Evolutionary conservation across 2,797 vertebrate species (phyloP).

Genomic region (Labeo calbasu): DNA sequence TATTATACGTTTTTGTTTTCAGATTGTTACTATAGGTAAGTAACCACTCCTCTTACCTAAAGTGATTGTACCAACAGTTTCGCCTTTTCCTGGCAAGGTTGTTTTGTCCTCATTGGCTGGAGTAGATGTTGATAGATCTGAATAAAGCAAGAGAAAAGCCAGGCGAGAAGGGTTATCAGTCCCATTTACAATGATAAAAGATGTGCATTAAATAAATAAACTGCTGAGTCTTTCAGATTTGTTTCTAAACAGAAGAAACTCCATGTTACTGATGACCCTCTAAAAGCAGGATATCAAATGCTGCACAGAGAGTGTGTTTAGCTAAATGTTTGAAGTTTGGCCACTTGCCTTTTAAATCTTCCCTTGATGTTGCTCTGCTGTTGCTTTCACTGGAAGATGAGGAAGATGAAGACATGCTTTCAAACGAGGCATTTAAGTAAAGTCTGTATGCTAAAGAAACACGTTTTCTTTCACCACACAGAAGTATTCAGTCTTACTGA

Average conservation of each 20-base stretch:
- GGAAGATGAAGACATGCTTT: constrained; percentile 36
- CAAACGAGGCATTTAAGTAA: constrained; percentile 45
- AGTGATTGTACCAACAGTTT: not conserved
- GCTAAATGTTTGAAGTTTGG: not conserved
- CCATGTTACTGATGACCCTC: not conserved
- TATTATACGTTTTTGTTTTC: not conserved
- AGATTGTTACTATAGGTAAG: not conserved
- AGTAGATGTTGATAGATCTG: constrained; percentile 31
- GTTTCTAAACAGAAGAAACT: not conserved
- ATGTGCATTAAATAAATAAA: not conserved
- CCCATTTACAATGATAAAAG: constrained; percentile 15
- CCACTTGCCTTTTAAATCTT: constrained; percentile 53
- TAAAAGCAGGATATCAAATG: not conserved
- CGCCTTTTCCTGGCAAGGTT: constrained; percentile 31
- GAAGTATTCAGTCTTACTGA: constrained; percentile 31
- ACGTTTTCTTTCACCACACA: constrained; percentile 21
- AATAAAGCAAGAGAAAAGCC: constrained; percentile 25
- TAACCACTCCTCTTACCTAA: constrained; percentile 18
- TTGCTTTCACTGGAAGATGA: constrained; percentile 39
- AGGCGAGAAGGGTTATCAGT: constrained; percentile 7
- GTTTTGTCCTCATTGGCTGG: constrained; percentile 13
- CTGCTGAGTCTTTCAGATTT: constrained; percentile 7
- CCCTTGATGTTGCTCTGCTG: constrained; percentile 34
- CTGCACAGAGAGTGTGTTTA: not conserved
- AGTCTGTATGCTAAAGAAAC: constrained; percentile 7